Percentiles rank a stretch among this genome's conserved stretches.
Conservation (phyloP, 2,888 invertebrate species). For the Meta bourneti region DNA sequence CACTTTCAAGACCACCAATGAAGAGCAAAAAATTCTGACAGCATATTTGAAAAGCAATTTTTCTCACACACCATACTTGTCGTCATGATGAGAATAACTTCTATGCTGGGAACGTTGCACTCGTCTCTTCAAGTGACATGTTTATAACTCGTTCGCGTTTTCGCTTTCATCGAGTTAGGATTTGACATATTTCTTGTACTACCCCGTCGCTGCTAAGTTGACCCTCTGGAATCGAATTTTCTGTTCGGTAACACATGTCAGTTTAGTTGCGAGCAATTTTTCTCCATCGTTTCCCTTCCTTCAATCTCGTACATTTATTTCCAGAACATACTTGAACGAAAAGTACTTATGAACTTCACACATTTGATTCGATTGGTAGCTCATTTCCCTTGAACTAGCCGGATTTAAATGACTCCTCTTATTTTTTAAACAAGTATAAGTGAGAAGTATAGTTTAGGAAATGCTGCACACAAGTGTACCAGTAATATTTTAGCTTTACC, state of each 20-base stretch:
- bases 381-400: too few species aligned
- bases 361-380: too few species aligned
- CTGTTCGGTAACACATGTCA: constrained; percentile 1
- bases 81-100: constrained; percentile 16
- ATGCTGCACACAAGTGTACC: too few species aligned
- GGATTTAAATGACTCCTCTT: too few species aligned
- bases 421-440: too few species aligned
- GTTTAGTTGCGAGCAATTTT: background rate
- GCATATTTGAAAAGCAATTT: constrained; percentile 33
- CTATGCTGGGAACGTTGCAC: background rate
- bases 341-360: too few species aligned
- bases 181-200: background rate
- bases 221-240: constrained; percentile 26
- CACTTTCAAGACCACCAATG: too few species aligned
- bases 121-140: constrained; percentile 13
- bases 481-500: too few species aligned
- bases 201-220: background rate
- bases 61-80: background rate
- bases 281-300: background rate
- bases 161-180: constrained; percentile 18
- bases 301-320: too few species aligned
- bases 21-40: background rate
- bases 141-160: constrained; percentile 25
- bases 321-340: too few species aligned
- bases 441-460: too few species aligned